Conservation (phyloP, 1,140 invertebrate genomes). For the Macrobrachium nipponense region DNA sequence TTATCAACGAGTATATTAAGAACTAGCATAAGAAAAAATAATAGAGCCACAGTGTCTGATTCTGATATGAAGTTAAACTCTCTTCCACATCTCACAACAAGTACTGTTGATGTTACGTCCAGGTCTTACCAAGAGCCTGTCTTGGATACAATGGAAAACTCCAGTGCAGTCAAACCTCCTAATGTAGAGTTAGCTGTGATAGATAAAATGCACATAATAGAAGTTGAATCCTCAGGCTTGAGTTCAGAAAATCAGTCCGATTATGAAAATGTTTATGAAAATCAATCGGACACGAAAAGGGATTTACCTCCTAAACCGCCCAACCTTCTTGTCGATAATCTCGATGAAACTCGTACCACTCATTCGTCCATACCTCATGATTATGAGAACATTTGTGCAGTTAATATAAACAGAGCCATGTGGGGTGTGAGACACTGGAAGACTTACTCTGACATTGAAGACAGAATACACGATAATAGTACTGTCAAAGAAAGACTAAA, state of each 20-base stretch:
- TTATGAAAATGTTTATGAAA: conserved; percentile 61
- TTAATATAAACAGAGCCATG: conserved; percentile 76
- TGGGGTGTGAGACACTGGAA: conserved; percentile 78
- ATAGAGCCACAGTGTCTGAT: conserved; percentile 37
- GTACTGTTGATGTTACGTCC: conserved; percentile 42
- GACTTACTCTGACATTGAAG: conserved; percentile 74
- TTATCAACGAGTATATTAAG: conserved; percentile 29
- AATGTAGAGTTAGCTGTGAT: conserved; percentile 58
- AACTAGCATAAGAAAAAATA: conserved; percentile 28
- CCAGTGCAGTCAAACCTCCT: conserved; percentile 24
- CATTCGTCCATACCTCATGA: conserved; percentile 71
- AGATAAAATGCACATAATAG: conserved; percentile 55
- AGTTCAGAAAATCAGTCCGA: conserved; percentile 40
- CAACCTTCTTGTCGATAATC: conserved; percentile 18
- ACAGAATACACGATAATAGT: conserved; percentile 75
- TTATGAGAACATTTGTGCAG: conserved; percentile 78
- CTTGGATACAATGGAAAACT: conserved; percentile 4
- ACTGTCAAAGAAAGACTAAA: conserved; percentile 55
- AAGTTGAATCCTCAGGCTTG: conserved; percentile 37
- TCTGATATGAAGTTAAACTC: conserved; percentile 55
- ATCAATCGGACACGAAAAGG: conserved; percentile 4
- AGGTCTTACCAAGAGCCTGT: conserved; percentile 24
- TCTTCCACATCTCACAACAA: conserved; percentile 43
- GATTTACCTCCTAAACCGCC: conserved; percentile 43
- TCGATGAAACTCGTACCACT: conserved; percentile 47